phyloP scores from a whole-genome alignment of 2,113 vertebrate species.

The Anoura caudifer region DNA sequence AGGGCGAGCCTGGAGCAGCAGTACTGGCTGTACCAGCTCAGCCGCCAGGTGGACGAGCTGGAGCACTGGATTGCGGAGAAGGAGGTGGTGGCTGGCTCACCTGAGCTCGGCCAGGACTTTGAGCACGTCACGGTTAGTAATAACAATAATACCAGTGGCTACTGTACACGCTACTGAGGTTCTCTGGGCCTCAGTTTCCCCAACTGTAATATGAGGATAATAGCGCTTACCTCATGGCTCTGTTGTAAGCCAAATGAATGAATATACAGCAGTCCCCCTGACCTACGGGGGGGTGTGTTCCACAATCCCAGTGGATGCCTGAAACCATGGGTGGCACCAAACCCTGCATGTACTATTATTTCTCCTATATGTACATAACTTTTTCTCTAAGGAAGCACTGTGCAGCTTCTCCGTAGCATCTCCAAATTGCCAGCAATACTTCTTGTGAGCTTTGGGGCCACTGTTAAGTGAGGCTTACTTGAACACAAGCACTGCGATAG shows the following conservation, averaged over 20 bases:
- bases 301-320: not conserved
- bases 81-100: constrained; percentile 94
- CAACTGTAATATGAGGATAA: not conserved
- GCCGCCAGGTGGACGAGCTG: constrained; percentile 94
- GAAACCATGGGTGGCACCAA: not conserved
- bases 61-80: constrained; percentile 97
- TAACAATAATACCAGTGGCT: not conserved
- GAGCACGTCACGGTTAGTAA: constrained; percentile 89
- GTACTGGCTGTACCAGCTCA: constrained; percentile 97
- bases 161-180: no score
- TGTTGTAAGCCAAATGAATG: not conserved
- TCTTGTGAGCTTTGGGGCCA: not conserved
- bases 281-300: rapidly evolving
- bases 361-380: not conserved
- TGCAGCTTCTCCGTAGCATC: not conserved
- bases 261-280: no score
- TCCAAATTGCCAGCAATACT: not conserved
- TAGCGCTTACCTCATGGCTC: not conserved
- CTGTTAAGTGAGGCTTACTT: not conserved
- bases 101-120: constrained; percentile 95
- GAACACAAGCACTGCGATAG: not conserved
- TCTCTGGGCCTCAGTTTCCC: not conserved
- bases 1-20: constrained; percentile 94
- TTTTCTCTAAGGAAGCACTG: not conserved
- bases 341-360: not conserved